Conservation (phyloP, 2,797 vertebrate species). For the Pipistrellus pipistrellus region DNA sequence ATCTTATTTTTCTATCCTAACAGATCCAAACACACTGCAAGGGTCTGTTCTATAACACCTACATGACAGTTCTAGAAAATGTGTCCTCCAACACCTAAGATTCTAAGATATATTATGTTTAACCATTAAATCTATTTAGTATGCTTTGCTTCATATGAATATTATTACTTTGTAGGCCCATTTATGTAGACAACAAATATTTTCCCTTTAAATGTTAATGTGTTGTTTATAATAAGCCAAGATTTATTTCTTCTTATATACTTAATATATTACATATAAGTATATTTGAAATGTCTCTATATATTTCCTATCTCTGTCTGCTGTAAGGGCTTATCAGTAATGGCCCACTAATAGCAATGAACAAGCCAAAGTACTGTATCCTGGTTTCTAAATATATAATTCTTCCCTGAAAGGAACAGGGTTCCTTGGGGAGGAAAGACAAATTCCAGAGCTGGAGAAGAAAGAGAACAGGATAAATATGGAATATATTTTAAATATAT, state of each 20-base stretch:
- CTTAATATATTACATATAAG: slow-evolving; percentile 7
- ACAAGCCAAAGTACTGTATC: background rate
- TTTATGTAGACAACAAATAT: background rate
- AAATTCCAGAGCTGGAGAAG: background rate
- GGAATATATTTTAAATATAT: background rate
- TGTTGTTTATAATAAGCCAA: background rate
- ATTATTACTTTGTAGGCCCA: slow-evolving; percentile 20
- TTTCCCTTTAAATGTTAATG: background rate
- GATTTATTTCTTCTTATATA: slow-evolving; percentile 2
- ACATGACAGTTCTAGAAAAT: background rate
- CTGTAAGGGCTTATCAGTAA: background rate
- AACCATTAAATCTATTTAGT: slow-evolving; percentile 8
- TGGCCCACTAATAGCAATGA: background rate
- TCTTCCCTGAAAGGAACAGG: background rate
- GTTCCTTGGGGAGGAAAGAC: background rate
- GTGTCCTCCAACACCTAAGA: background rate
- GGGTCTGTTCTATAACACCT: background rate
- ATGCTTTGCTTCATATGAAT: background rate
- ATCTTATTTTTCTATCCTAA: slow-evolving; percentile 14
- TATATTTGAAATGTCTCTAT: background rate
- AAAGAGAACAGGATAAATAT: background rate
- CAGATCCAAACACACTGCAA: background rate
- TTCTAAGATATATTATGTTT: background rate
- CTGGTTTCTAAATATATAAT: background rate
- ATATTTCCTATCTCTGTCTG: slow-evolving; percentile 7